A percentile compares a stretch with the other conserved stretches of the same genome.
phyloP scores from a whole-genome alignment of 2,797 vertebrate genomes.

The Malurus splendens region DNA sequence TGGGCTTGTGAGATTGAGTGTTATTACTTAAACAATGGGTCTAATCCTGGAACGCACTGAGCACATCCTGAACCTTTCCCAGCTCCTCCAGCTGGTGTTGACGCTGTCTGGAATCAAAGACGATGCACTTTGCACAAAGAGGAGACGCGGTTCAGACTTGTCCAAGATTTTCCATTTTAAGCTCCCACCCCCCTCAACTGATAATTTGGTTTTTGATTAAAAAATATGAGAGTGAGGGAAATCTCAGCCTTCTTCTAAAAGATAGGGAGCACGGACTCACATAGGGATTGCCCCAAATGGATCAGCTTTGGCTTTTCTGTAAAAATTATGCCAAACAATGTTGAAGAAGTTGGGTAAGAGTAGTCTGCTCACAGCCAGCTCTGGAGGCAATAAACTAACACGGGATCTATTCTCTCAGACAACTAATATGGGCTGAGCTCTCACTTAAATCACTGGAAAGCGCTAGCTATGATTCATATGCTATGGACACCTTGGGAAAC shows the following conservation, averaged over 20 bases:
- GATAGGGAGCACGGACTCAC: background rate
- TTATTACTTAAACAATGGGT: constrained; percentile 20
- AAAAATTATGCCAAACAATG: fast-evolving
- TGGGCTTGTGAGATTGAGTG: background rate
- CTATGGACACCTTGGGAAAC: fast-evolving
- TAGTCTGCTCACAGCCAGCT: background rate
- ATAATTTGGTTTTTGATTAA: background rate
- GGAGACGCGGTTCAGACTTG: background rate
- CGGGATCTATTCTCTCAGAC: background rate
- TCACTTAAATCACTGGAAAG: background rate
- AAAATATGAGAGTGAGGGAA: background rate
- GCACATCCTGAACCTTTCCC: background rate
- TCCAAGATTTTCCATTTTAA: background rate
- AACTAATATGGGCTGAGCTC: background rate
- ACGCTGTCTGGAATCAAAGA: fast-evolving
- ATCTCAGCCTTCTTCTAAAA: background rate
- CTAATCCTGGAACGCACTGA: constrained; percentile 16
- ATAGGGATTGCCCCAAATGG: background rate
- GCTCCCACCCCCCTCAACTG: background rate
- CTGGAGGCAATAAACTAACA: background rate
- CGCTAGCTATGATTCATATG: background rate
- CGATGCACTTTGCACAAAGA: background rate
- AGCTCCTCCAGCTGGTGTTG: background rate
- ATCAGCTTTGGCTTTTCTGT: background rate
- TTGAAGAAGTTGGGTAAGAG: background rate